Conservation (phyloP, 2,888 invertebrate species). For the Ganaspis brasiliensis region DNA sequence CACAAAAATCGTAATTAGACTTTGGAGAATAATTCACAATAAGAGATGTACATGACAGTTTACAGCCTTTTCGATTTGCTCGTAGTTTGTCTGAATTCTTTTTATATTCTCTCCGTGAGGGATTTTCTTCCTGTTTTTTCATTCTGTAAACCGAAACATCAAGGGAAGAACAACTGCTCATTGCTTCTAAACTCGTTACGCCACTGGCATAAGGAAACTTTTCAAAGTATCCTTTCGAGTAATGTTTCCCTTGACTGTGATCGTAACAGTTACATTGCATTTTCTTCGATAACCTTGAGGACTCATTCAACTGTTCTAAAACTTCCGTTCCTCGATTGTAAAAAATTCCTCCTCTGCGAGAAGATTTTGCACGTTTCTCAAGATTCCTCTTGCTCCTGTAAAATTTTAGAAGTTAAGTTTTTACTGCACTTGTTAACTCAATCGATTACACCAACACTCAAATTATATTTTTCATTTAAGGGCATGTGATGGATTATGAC, state of each 20-base stretch:
- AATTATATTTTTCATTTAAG: too few species aligned
- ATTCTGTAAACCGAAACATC: conserved; percentile 1
- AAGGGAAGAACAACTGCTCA: conserved; percentile 53
- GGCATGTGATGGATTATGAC: too few species aligned
- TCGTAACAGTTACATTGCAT: conserved; percentile 26
- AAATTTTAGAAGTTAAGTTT: not conserved
- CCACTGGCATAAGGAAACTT: conserved; percentile 51
- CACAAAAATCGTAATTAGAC: not conserved
- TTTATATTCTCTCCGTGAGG: not conserved
- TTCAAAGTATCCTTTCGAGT: conserved; percentile 49
- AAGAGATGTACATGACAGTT: conserved; percentile 14
- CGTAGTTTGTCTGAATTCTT: not conserved
- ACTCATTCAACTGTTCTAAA: conserved; percentile 6
- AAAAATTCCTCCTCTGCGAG: not conserved
- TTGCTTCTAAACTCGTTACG: conserved; percentile 60
- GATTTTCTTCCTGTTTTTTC: conserved; percentile 7
- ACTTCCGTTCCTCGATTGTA: conserved; percentile 7
- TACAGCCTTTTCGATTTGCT: not conserved
- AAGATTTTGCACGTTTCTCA: not conserved
- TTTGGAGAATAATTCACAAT: conserved; percentile 24
- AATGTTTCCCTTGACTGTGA: conserved; percentile 46
- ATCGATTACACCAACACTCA: too few species aligned
- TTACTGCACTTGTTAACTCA: too few species aligned
- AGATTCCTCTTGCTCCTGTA: not conserved
- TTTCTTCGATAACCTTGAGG: conserved; percentile 39